Conservation (phyloP, 2,113 vertebrate genomes). For the Lontra canadensis region DNA sequence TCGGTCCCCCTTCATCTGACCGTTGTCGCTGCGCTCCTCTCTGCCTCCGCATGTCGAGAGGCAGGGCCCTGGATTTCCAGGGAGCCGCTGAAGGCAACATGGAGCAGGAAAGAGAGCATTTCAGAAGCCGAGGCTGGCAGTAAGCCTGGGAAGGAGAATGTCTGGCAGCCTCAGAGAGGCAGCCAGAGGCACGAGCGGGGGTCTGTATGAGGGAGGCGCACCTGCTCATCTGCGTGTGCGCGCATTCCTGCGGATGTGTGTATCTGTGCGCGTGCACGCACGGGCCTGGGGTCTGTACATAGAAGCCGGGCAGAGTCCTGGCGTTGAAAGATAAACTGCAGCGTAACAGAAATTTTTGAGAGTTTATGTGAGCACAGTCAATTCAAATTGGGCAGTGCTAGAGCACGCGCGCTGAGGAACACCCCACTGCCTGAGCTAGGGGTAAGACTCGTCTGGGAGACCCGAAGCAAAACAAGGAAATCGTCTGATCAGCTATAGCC, state of each 20-base stretch:
- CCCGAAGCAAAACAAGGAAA: neutral
- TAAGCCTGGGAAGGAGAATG: neutral
- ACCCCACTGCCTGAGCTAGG: neutral
- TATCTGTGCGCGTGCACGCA: neutral
- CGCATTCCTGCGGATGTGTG: too few species aligned
- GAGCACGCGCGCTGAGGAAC: neutral
- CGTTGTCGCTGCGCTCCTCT: too few species aligned
- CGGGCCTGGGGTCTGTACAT: too few species aligned
- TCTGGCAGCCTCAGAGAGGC: neutral
- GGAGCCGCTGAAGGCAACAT: neutral
- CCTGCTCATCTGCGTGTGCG: neutral
- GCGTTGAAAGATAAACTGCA: neutral
- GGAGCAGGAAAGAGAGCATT: neutral
- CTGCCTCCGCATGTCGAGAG: neutral
- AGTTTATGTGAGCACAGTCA: neutral
- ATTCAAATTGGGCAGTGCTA: neutral
- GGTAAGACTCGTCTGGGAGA: too few species aligned
- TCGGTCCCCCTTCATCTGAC: neutral
- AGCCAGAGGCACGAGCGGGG: neutral
- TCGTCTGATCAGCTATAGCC: neutral
- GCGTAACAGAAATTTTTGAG: neutral
- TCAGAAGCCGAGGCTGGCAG: neutral
- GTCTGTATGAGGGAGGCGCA: neutral
- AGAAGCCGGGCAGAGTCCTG: neutral
- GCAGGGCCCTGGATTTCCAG: neutral